Base-by-base conservation (phyloP, 2,888 invertebrate genomes). In the Epirrhoe alternata region DNA sequence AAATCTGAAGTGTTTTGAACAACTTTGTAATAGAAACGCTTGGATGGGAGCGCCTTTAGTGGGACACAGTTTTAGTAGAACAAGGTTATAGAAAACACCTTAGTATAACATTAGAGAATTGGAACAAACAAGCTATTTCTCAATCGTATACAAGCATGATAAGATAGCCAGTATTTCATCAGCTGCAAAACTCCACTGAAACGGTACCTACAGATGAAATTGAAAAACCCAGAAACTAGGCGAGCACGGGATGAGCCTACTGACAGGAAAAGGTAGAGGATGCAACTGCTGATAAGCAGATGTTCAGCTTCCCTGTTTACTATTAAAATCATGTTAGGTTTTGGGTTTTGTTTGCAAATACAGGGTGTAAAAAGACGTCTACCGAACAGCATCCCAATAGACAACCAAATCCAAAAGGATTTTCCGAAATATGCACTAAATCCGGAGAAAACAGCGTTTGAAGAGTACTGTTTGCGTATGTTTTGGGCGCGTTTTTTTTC, bases 11-110 rank as follows among this genome's bases (percentile, higher is more conserved):
- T 53, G 35, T 53, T 31, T n/a, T 35, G 10, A 47, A 16, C 8
- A 58, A 50, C 14, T 31, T 47, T 14, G 45, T 24, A 45, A 47
- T 58, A 47, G 57, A 57, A 57, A 57, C 12, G 49, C 49, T 49
- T 60, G 14, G 35, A 50, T 38, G 51, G 51, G 52, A 52, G 60
- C 52, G 60, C 58, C 58, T 50, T 58, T 35, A 50, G 49, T 58
- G 35, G 58, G 58, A 50, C 35, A 35, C 35, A 35, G 10, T 56
- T 47, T 24, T 2, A 47, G 45, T 56, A 47, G 56, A 45, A 31
- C 58, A 58, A 58, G 58, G 58, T 58, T 35, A 58, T 50, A 35
- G 58, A 50, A 58, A 50, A 58, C 50, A 58, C 58, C 58, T 58
- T 58, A 50, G 58, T 17, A 58, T 17, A 58, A 58, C 58, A 58